phyloP scores from a whole-genome alignment of 2,113 vertebrate genomes.

The Zosterops borbonicus region DNA sequence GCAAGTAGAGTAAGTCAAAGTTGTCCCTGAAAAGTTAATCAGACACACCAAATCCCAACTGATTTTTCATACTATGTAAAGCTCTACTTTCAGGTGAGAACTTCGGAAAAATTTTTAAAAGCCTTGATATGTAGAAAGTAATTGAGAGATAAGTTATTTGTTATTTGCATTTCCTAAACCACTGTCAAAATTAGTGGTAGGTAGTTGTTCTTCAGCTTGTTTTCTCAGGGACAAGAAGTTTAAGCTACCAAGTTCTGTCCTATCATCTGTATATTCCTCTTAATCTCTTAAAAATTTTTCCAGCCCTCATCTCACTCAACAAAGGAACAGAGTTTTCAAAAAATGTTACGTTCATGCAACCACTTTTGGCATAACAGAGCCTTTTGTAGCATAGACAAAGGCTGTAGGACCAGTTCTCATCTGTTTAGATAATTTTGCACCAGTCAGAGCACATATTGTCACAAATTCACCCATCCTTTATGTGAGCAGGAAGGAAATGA shows the following conservation, averaged over 20 bases:
- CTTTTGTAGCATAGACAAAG: not conserved
- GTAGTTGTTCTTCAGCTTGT: not conserved
- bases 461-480: not conserved
- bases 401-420: not conserved
- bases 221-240: not conserved
- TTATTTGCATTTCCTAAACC: not conserved
- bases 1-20: not conserved
- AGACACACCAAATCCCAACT: not conserved
- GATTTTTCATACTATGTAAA: not conserved
- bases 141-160: not conserved
- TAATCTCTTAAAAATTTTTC: not conserved
- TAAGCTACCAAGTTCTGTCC: not conserved
- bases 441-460: not conserved
- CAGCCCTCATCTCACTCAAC: not conserved
- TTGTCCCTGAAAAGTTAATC: not conserved
- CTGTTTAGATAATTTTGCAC: not conserved
- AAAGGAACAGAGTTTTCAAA: not conserved
- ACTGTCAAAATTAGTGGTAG: not conserved
- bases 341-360: not conserved
- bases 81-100: not conserved
- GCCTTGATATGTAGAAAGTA: not conserved
- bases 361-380: not conserved
- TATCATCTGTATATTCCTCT: not conserved
- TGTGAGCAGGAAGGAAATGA: not conserved
- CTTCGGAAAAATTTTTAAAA: not conserved